Conservation (phyloP, 2,888 invertebrate genomes). For the Trichopria drosophilae region DNA sequence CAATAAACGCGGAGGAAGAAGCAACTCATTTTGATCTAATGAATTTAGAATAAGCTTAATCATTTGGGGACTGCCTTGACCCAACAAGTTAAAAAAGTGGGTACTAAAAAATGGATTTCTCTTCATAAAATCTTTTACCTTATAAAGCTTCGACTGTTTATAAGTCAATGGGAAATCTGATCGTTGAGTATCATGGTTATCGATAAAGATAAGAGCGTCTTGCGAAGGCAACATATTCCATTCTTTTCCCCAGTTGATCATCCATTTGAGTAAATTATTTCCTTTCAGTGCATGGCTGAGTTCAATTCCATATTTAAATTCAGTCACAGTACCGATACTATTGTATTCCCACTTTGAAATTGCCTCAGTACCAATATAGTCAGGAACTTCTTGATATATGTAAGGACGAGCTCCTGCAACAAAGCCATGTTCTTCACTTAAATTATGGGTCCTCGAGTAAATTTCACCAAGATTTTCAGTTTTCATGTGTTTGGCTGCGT, state of each 20-base stretch:
- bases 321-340: slow-evolving; percentile 70
- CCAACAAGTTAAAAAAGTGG: too few species aligned
- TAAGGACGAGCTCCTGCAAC: slow-evolving; percentile 67
- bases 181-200: slow-evolving; percentile 91
- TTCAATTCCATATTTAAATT: slow-evolving; percentile 68
- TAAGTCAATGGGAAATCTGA: slow-evolving; percentile 76
- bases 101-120: neutral
- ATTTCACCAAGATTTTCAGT: slow-evolving; percentile 72
- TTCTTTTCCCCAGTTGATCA: slow-evolving; percentile 67
- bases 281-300: slow-evolving; percentile 65
- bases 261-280: slow-evolving; percentile 67
- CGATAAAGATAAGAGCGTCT: slow-evolving; percentile 76
- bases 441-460: slow-evolving; percentile 64
- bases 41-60: too few species aligned
- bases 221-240: slow-evolving; percentile 69
- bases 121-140: slow-evolving; percentile 55
- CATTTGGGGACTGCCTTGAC: too few species aligned
- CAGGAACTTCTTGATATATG: slow-evolving; percentile 78
- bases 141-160: slow-evolving; percentile 70
- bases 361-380: slow-evolving; percentile 66
- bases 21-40: too few species aligned
- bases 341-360: slow-evolving; percentile 56
- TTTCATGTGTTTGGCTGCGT: slow-evolving; percentile 81
- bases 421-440: slow-evolving; percentile 71
- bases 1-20: too few species aligned